Evolutionary conservation across 37 sponge, comb jelly and placozoan genomes (phyloP).

Genomic region (Aphrocallistes beatrix): DNA sequence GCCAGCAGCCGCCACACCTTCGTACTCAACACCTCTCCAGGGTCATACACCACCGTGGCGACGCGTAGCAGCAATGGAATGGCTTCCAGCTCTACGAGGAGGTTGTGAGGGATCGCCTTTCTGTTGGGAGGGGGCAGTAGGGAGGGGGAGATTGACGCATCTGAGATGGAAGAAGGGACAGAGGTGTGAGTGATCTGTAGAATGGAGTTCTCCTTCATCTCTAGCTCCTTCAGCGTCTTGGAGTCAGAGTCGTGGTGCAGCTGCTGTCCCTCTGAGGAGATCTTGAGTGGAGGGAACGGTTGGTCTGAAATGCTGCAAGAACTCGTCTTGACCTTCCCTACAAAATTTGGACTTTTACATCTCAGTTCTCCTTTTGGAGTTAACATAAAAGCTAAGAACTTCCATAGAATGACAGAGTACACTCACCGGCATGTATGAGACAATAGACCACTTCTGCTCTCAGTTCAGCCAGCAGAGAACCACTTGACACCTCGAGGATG

Average conservation of each 20-base stretch:
- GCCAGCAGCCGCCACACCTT: background rate
- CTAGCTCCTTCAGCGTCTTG: background rate
- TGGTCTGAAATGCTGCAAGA: background rate
- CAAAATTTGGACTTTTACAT: background rate
- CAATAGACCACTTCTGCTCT: background rate
- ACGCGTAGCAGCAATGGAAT: background rate
- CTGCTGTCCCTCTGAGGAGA: background rate
- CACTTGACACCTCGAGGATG: background rate
- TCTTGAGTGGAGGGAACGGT: background rate
- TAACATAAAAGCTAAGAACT: background rate
- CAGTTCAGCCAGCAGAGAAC: background rate
- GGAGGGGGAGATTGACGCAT: background rate
- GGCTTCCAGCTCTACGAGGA: background rate
- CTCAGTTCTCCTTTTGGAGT: background rate
- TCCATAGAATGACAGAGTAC: background rate
- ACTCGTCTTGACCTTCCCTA: background rate
- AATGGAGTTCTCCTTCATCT: background rate
- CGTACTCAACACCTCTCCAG: background rate
- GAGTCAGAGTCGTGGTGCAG: background rate
- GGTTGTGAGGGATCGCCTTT: background rate
- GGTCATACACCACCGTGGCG: background rate
- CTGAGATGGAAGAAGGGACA: background rate
- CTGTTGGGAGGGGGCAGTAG: background rate
- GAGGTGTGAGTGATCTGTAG: background rate
- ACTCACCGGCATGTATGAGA: background rate